Conservation (phyloP, 2,797 vertebrate genomes). For the Yasuhikotakia modesta region DNA sequence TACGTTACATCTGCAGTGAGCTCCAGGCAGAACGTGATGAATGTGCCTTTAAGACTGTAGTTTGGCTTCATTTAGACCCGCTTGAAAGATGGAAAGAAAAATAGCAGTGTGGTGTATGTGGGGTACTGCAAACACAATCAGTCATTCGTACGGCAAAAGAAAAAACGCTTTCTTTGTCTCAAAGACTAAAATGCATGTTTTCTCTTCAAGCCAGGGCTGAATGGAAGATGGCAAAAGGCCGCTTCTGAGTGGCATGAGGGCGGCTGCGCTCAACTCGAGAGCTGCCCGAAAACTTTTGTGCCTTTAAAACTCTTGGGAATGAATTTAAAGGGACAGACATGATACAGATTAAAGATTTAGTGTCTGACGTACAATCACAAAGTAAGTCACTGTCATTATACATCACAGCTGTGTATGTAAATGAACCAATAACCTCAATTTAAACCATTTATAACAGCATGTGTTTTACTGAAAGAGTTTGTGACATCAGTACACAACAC, state of each 20-base stretch:
- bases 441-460: neutral
- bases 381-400: too few species aligned
- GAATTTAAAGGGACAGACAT: slow-evolving; percentile 11
- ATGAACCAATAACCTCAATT: neutral
- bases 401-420: neutral
- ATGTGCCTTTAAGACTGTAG: slow-evolving; percentile 84
- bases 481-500: too few species aligned
- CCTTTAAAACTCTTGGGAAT: slow-evolving; percentile 45
- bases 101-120: slow-evolving; percentile 75
- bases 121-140: slow-evolving; percentile 80
- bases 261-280: slow-evolving; percentile 32
- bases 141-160: slow-evolving; percentile 75
- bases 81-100: slow-evolving; percentile 77
- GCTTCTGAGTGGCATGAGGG: slow-evolving; percentile 37
- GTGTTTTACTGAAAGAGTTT: too few species aligned
- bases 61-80: slow-evolving; percentile 83
- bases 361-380: neutral
- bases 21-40: slow-evolving; percentile 79
- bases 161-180: slow-evolving; percentile 78
- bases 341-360: neutral
- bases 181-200: slow-evolving; percentile 70
- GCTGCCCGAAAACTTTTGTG: slow-evolving; percentile 46
- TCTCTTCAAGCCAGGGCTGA: slow-evolving; percentile 45
- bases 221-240: slow-evolving; percentile 56
- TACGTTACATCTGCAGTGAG: slow-evolving; percentile 77